A percentile compares a stretch with the other conserved stretches of the same genome.
Conservation (phyloP, 2,888 invertebrate species). For the Nowickia ferox region DNA sequence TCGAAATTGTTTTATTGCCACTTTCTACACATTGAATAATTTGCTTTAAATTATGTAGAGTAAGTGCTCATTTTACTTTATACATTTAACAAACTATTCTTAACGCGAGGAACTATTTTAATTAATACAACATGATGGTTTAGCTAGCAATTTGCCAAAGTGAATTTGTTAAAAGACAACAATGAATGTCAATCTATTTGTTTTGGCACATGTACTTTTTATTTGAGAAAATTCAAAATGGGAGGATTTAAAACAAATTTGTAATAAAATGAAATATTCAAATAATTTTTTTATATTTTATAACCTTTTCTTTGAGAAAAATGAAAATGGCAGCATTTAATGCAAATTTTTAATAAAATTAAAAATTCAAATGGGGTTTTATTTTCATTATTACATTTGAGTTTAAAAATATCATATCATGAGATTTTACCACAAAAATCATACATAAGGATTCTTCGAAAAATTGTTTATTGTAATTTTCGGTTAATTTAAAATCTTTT, state of each 20-base stretch:
- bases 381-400: no score
- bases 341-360: no score
- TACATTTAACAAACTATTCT: constrained; percentile 56
- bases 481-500: no score
- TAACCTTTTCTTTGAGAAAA: no score
- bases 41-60: constrained; percentile 63
- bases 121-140: constrained; percentile 56
- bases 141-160: constrained; percentile 38
- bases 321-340: no score
- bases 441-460: no score
- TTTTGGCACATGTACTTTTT: not conserved
- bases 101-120: constrained; percentile 61
- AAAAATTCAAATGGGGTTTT: no score
- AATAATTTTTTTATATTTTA: no score
- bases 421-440: no score
- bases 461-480: no score
- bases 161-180: constrained; percentile 19
- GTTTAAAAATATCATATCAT: no score
- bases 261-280: not conserved
- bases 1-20: constrained; percentile 42
- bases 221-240: constrained; percentile 3
- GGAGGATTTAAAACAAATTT: constrained; percentile 5
- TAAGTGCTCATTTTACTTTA: constrained; percentile 52
- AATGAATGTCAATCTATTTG: constrained; percentile 35
- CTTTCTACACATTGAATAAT: constrained; percentile 60